A percentile compares a stretch with the other conserved stretches of the same genome.
Evolutionary conservation across 30 jellyfish, hydroid and myxozoan species (phyloP).

Genomic region (Aurelia coerulea): DNA sequence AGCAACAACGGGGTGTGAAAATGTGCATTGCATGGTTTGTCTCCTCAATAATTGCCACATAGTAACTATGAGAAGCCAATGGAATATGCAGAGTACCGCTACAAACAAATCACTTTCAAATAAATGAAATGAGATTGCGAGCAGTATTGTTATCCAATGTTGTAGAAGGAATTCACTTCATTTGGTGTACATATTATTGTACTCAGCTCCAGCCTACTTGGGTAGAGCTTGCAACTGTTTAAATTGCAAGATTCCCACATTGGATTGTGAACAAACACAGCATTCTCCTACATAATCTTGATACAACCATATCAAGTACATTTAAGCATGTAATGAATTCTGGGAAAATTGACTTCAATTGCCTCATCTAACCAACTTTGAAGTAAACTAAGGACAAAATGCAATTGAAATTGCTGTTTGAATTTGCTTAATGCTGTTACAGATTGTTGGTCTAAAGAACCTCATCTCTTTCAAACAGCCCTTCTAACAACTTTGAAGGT

Average conservation of each 20-base stretch:
- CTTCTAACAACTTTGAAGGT: too few relatives aligned
- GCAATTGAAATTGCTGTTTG: too few relatives aligned
- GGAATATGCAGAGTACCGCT: slow-evolving; percentile 94
- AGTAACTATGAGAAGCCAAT: slow-evolving; percentile 90
- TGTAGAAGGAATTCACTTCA: slow-evolving; percentile 81
- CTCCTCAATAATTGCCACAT: slow-evolving; percentile 85
- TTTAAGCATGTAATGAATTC: neutral
- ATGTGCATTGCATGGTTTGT: slow-evolving; percentile 94
- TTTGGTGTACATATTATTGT: slow-evolving; percentile 36
- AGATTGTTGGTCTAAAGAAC: too few relatives aligned
- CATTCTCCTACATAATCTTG: neutral
- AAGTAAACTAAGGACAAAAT: too few relatives aligned
- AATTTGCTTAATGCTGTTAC: too few relatives aligned
- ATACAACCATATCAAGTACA: neutral
- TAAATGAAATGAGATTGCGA: slow-evolving; percentile 32
- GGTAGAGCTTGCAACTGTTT: slow-evolving; percentile 59
- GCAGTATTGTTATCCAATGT: slow-evolving; percentile 73
- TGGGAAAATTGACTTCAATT: neutral
- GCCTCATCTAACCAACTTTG: too few relatives aligned
- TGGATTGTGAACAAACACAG: slow-evolving; percentile 3
- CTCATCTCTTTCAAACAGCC: too few relatives aligned
- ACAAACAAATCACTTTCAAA: slow-evolving; percentile 42
- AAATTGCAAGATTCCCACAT: slow-evolving; percentile 60
- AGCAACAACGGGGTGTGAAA: too few relatives aligned
- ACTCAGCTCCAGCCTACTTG: slow-evolving; percentile 77